Evolutionary conservation across 2,113 vertebrate species (phyloP).

Genomic region (Eulacestoma nigropectus): DNA sequence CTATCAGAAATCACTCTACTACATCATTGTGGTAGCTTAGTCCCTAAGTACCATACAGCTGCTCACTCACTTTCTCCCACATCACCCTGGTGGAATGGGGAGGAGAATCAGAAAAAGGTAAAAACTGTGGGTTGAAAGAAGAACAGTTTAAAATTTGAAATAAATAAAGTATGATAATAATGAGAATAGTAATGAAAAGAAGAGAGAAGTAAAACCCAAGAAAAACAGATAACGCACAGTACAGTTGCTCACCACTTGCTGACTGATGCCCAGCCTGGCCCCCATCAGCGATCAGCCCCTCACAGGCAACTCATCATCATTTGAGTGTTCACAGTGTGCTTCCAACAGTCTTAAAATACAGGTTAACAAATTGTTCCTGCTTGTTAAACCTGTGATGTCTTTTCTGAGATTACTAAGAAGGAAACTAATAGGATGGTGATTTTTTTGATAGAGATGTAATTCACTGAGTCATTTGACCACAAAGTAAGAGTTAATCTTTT

Average conservation of each 20-base stretch:
- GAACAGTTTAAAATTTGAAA: neutral
- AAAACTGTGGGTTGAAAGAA: neutral
- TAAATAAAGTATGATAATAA: neutral
- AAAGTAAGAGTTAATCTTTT: neutral
- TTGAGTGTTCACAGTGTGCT: neutral
- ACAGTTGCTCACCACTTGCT: neutral
- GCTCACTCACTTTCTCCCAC: neutral
- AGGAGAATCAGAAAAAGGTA: neutral
- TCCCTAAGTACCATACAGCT: neutral
- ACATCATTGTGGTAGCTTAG: neutral
- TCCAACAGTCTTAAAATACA: neutral
- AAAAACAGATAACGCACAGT: neutral
- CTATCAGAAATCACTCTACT: neutral
- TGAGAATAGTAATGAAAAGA: neutral
- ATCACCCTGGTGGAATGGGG: neutral
- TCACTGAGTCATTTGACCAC: neutral
- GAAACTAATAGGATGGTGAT: neutral
- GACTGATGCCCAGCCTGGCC: neutral
- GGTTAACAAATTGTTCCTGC: neutral
- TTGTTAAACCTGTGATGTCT: neutral
- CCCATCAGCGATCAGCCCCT: accelerated
- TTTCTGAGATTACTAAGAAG: neutral
- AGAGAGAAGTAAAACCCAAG: neutral
- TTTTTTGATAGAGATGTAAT: neutral
- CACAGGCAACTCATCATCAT: neutral